Evolutionary conservation across 2,113 vertebrate species (phyloP).

Genomic region (Sylvilagus bachmani): DNA sequence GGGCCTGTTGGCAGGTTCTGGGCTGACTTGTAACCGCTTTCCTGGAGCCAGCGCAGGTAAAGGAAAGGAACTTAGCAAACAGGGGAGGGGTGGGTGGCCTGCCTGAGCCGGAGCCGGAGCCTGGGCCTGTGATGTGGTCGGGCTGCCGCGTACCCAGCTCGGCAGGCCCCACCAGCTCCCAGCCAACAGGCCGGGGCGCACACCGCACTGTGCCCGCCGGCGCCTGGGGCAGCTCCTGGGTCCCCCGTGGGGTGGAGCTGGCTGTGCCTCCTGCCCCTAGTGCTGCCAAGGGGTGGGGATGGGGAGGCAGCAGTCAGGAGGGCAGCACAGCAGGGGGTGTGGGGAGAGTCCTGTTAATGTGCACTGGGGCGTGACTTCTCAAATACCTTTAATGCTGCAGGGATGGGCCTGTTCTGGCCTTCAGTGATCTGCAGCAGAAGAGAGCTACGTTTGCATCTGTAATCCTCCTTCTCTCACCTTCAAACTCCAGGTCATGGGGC

Average conservation of each 20-base stretch:
- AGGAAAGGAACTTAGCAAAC: slow-evolving; percentile 69
- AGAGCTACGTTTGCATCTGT: not conserved
- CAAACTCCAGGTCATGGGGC: not conserved
- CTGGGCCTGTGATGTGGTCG: slow-evolving; percentile 81
- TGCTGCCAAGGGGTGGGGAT: not conserved
- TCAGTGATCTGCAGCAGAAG: not conserved
- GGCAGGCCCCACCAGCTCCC: not conserved
- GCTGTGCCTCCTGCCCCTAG: not conserved
- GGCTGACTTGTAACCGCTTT: slow-evolving; percentile 76
- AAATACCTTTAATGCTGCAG: not conserved
- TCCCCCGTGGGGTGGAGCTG: slow-evolving; percentile 49
- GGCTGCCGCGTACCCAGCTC: slow-evolving; percentile 9
- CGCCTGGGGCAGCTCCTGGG: slow-evolving; percentile 61
- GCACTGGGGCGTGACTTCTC: not conserved
- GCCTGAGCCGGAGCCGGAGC: slow-evolving; percentile 63
- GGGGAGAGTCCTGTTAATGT: not conserved
- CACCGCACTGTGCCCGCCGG: not conserved
- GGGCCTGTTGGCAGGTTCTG: slow-evolving; percentile 73
- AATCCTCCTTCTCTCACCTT: not conserved
- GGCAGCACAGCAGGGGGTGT: not conserved
- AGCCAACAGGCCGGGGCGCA: slow-evolving; percentile 71
- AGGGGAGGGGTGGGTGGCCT: slow-evolving; percentile 70
- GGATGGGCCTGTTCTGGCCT: not conserved
- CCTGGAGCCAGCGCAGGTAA: slow-evolving; percentile 78
- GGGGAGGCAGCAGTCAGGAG: not conserved